Conservation (phyloP, 2,888 invertebrate species). For the Physocephala rufipes region DNA sequence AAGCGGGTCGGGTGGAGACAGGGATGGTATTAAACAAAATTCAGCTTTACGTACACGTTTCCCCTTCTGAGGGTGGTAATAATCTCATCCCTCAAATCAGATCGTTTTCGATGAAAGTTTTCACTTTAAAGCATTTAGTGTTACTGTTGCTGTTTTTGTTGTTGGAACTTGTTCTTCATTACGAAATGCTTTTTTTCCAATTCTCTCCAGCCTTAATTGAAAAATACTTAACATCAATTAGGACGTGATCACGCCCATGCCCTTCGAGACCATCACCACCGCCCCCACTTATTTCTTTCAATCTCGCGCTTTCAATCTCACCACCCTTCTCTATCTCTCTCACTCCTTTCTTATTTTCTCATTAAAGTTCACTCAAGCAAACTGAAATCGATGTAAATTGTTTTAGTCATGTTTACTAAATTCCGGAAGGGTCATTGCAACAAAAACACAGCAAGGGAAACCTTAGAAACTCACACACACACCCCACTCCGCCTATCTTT, state of each 20-base stretch:
- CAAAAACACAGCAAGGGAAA: no score
- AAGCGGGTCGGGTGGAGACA: no score
- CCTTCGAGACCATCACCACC: background rate
- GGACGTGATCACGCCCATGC: background rate
- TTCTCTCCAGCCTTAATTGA: slow-evolving; percentile 19
- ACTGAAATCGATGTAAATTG: background rate
- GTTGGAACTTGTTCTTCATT: background rate
- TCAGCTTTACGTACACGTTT: no score
- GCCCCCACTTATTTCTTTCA: background rate
- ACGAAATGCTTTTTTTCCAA: background rate
- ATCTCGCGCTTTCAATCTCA: background rate
- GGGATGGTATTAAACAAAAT: no score
- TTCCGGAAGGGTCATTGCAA: background rate
- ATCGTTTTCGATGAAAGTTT: no score
- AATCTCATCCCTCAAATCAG: no score
- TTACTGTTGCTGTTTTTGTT: no score
- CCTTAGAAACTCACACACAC: no score
- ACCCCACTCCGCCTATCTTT: no score
- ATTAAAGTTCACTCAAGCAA: background rate
- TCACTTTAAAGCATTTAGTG: no score
- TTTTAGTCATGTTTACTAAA: background rate
- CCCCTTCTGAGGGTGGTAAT: no score
- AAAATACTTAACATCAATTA: slow-evolving; percentile 23
- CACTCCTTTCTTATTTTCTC: background rate
- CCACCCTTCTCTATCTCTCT: background rate